phyloP scores from a whole-genome alignment of 1,140 invertebrate species.

The Dolichoris vasculosae region DNA sequence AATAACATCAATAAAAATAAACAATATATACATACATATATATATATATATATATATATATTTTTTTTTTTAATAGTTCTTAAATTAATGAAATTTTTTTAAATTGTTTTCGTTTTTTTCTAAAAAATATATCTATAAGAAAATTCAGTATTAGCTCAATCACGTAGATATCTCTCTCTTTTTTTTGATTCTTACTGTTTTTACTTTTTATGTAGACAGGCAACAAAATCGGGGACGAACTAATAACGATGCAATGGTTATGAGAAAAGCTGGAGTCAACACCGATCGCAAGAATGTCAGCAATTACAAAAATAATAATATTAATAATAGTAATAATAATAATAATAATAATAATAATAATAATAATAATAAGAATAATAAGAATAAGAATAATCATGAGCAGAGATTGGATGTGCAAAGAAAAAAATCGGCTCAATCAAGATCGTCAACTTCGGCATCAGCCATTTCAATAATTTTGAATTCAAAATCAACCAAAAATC shows the following conservation, averaged over 20 bases:
- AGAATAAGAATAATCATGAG: slow-evolving; percentile 54
- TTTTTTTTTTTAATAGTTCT: too few species aligned
- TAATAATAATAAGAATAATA: slow-evolving; percentile 57
- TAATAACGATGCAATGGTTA: neutral
- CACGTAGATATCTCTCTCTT: neutral
- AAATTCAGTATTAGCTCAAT: neutral
- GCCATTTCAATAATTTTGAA: neutral
- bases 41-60: too few species aligned
- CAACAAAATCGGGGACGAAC: slow-evolving; percentile 27
- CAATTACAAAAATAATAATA: slow-evolving; percentile 56
- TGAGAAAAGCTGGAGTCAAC: slow-evolving; percentile 19
- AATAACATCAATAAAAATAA: too few species aligned
- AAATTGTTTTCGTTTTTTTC: too few species aligned
- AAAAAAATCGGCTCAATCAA: slow-evolving; percentile 71
- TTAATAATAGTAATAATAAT: slow-evolving; percentile 56
- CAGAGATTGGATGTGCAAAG: slow-evolving; percentile 58
- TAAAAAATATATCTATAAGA: too few species aligned
- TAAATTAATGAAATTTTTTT: too few species aligned
- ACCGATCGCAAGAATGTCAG: slow-evolving; percentile 32
- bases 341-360: slow-evolving; percentile 57
- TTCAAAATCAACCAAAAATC: neutral
- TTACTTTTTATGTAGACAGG: slow-evolving; percentile 23
- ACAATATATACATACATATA: too few species aligned
- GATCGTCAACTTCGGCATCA: slow-evolving; percentile 61
- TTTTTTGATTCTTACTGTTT: neutral